phyloP scores from a whole-genome alignment of 2,888 invertebrate genomes.

The Elegia similella region DNA sequence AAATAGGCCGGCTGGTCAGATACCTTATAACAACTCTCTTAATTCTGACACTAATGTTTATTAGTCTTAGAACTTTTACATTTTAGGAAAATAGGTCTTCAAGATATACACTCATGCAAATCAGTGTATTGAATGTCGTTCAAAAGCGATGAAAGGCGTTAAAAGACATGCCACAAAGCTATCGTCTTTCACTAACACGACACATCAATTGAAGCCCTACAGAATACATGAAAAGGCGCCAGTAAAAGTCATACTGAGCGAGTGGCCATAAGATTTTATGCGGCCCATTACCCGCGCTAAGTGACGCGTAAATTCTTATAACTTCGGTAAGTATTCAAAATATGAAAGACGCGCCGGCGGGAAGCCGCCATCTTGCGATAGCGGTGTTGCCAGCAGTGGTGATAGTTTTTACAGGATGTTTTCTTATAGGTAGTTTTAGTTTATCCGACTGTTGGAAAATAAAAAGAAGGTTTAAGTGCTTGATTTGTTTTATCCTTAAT shows the following conservation, averaged over 20 bases:
- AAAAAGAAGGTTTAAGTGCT: no score
- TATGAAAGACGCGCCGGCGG: slow-evolving; percentile 53
- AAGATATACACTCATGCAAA: background rate
- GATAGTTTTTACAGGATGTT: background rate
- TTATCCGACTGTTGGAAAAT: no score
- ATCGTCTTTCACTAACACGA: slow-evolving; percentile 4
- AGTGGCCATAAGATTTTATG: slow-evolving; percentile 79
- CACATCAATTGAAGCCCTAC: slow-evolving; percentile 14
- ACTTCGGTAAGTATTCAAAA: slow-evolving; percentile 76
- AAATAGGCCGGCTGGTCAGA: no score
- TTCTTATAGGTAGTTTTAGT: background rate
- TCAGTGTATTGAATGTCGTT: background rate
- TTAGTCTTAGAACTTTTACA: no score
- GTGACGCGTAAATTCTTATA: slow-evolving; percentile 80
- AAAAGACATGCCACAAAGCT: slow-evolving; percentile 6
- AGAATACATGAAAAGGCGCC: slow-evolving; percentile 35
- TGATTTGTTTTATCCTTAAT: no score
- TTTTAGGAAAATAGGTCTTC: no score
- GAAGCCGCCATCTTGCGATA: slow-evolving; percentile 4
- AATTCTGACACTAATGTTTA: no score
- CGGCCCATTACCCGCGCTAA: slow-evolving; percentile 67
- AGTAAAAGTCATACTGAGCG: slow-evolving; percentile 73
- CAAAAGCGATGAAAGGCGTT: background rate
- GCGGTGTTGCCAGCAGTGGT: background rate
- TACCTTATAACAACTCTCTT: no score